phyloP scores from a whole-genome alignment of 1,140 invertebrate genomes.

The Drosophila seguyi region DNA sequence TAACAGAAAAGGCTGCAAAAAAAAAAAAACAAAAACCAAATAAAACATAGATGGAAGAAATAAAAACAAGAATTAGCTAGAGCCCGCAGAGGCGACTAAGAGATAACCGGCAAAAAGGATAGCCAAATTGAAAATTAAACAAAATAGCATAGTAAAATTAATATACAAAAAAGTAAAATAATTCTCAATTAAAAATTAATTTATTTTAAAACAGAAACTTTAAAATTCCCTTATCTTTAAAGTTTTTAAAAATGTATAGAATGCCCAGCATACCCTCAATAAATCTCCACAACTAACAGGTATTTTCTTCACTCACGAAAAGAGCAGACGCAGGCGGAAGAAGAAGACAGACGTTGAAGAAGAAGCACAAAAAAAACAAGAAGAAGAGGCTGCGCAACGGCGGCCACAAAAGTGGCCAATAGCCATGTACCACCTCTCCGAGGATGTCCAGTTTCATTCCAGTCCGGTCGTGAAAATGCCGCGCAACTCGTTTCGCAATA shows the following conservation, averaged over 20 bases:
- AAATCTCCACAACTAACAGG: background rate
- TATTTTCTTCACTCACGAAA: slow-evolving; percentile 1
- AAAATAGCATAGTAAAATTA: too few relatives aligned
- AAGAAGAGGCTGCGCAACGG: slow-evolving; percentile 1
- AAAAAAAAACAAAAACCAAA: background rate
- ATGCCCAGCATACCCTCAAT: background rate
- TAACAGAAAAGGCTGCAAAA: slow-evolving; percentile 6
- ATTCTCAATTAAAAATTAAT: background rate
- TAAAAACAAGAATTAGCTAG: slow-evolving; percentile 3
- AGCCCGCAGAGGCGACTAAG: background rate
- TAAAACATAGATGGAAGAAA: slow-evolving; percentile 6
- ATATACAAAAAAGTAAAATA: background rate
- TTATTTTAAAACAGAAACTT: too few relatives aligned
- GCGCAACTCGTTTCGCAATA: slow-evolving; percentile 83
- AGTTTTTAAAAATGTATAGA: background rate
- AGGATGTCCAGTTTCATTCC: slow-evolving; percentile 58
- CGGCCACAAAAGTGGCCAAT: slow-evolving; percentile 12
- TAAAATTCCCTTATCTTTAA: too few relatives aligned
- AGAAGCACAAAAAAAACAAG: slow-evolving; percentile 1
- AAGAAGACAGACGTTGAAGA: slow-evolving; percentile 26
- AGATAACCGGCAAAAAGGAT: background rate
- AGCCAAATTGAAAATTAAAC: too few relatives aligned
- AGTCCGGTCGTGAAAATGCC: slow-evolving; percentile 72
- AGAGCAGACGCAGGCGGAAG: slow-evolving; percentile 70
- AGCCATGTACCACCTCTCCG: slow-evolving; percentile 13